Base-by-base conservation (phyloP, 2,113 vertebrate species). In the Pelodiscus sinensis region DNA sequence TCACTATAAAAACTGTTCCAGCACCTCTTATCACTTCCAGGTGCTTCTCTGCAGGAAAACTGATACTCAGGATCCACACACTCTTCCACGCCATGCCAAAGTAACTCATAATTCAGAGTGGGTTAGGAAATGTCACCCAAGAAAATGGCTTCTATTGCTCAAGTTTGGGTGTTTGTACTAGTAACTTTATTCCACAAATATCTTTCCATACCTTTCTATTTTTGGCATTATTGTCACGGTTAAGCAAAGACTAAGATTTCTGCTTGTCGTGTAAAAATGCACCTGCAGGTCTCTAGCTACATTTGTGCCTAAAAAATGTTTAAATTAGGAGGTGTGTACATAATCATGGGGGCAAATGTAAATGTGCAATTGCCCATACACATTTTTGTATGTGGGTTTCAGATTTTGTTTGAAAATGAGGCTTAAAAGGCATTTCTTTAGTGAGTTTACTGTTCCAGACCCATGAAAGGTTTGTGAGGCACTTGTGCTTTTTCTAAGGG, bases 401-500 rank as follows among this genome's bases (percentile, higher is more conserved):
- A 82, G 73, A 56, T 51, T 85, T 50, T 62, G 44, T 51, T 54
- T 95, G 89, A 77, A 92, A 77, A 82, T 52, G 81, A 14, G 65
- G 18, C 44, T 87, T 50, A 1, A 14, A 86, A 81, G 13, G 44
- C 8, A 14, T 90, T 79, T 86, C 65, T 50, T 77, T 84, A 57
- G 8, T 44, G 6, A 31, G 54, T 75, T 58, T 83, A n/a, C 81
- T 86, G 29, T 81, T 96, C 81, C 75, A 78, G 89, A 79, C 86
- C 51, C 57, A 86, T 44, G 60, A 31, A 79, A 92, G 25, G 73
- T 57, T 44, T 31, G 79, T 89, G 90, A 85, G 86, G 79, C 93
- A 83, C 55, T 79, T 38, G 3, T 8, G 80, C 57, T 94, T 92
- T 96, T 88, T 91, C 79, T 85, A 31, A 88, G 52, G 51, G 92